These are phyloP conservation scores for Drosophila novamexicana DNA, from an alignment of 1,140 invertebrate species.

Conservation along the genomic window DNA sequence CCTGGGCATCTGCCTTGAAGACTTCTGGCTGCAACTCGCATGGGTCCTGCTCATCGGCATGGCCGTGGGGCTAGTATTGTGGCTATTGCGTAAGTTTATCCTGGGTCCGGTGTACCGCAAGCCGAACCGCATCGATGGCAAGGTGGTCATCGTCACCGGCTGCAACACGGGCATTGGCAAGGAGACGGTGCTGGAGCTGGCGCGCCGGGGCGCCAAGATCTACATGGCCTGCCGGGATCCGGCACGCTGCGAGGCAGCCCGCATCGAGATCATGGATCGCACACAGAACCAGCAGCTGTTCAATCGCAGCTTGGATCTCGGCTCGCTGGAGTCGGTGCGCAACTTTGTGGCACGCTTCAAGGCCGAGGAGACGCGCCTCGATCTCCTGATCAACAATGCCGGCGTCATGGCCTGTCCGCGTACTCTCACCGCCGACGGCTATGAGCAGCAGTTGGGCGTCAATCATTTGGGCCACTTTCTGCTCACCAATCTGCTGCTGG, in stretches of 20 bases:
- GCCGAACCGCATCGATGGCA: constrained; percentile 79
- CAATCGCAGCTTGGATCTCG: constrained; percentile 90
- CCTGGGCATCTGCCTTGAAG: constrained; percentile 64
- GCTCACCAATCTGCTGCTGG: constrained; percentile 91
- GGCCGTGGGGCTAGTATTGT: constrained; percentile 48
- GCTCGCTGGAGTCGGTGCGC: constrained; percentile 89
- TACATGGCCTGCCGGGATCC: constrained; percentile 94
- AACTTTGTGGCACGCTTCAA: constrained; percentile 82
- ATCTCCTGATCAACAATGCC: constrained; percentile 96
- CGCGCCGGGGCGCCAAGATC: constrained; percentile 90
- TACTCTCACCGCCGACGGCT: constrained; percentile 89
- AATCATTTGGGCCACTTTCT: constrained; percentile 95
- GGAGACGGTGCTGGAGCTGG: constrained; percentile 92
- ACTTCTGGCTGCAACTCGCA: constrained; percentile 74
- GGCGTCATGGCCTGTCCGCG: constrained; percentile 91
- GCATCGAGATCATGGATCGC: constrained; percentile 84
- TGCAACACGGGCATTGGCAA: constrained; percentile 96
- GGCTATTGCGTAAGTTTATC: constrained; percentile 67
- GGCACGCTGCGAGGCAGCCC: constrained; percentile 88
- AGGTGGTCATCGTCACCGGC: constrained; percentile 86
- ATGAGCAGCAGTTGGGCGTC: constrained; percentile 91
- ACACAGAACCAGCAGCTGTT: constrained; percentile 85
- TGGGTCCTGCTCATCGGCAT: constrained; percentile 45
- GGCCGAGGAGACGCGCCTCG: constrained; percentile 87
- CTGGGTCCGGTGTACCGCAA: constrained; percentile 72